Percentiles rank a stretch among this genome's conserved stretches.
These are phyloP conservation scores for Hoplodrina blanda DNA, from an alignment of 2,888 invertebrate species.

Conservation along the genomic window DNA sequence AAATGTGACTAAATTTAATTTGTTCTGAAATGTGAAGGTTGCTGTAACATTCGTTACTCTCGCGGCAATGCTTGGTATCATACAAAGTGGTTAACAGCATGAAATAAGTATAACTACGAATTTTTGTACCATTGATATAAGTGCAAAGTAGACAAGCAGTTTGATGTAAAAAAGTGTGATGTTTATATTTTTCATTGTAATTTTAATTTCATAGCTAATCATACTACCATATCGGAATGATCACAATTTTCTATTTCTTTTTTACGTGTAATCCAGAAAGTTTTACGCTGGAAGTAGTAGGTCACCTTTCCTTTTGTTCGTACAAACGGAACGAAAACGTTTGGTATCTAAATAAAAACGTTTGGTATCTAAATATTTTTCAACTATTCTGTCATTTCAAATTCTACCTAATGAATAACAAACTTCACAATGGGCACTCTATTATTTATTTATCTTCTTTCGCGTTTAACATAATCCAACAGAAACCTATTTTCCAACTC, in stretches of 20 bases:
- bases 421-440: no score
- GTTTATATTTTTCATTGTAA: constrained; percentile 4
- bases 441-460: background rate
- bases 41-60: constrained; percentile 66
- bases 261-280: background rate
- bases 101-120: constrained; percentile 18
- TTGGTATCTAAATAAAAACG: background rate
- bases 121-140: constrained; percentile 44
- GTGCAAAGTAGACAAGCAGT: background rate
- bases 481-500: background rate
- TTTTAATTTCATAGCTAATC: background rate
- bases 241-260: no score
- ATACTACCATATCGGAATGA: no score
- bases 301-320: background rate
- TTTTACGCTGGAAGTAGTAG: background rate
- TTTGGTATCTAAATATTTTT: background rate
- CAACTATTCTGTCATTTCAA: no score
- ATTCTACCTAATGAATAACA: no score
- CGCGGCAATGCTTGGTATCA: constrained; percentile 32
- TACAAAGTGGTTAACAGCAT: constrained; percentile 33
- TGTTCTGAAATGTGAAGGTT: constrained; percentile 82
- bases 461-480: background rate
- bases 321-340: background rate
- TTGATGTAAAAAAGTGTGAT: background rate
- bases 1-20: constrained; percentile 87